Evolutionary conservation across 2,113 vertebrate genomes (phyloP).

Genomic region (Halcyon malimbica): DNA sequence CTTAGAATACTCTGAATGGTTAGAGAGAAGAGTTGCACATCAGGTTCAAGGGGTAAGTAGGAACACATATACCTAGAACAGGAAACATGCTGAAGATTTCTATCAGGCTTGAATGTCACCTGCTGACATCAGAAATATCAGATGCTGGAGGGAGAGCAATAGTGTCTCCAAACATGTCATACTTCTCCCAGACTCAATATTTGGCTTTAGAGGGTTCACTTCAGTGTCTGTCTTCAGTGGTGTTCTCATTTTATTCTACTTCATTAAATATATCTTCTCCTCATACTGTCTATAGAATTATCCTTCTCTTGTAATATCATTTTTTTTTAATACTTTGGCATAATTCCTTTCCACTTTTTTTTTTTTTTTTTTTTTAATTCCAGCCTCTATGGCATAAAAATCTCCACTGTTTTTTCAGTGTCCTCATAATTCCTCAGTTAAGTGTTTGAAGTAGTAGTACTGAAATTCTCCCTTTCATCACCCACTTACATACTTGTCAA

Average conservation of each 20-base stretch:
- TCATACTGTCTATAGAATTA: background rate
- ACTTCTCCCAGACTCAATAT: background rate
- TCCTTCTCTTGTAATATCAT: background rate
- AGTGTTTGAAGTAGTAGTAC: background rate
- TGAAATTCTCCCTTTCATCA: background rate
- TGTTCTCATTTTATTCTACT: background rate
- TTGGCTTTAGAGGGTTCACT: background rate
- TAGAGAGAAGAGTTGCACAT: background rate
- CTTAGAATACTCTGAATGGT: background rate
- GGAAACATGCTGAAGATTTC: background rate
- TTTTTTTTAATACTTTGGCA: background rate
- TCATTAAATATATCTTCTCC: background rate
- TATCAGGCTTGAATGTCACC: background rate
- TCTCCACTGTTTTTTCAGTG: background rate
- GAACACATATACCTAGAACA: background rate
- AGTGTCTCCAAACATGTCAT: rapidly evolving
- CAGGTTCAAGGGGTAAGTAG: background rate
- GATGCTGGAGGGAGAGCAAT: background rate
- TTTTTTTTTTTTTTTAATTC: background rate
- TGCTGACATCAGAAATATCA: background rate
- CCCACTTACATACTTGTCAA: background rate
- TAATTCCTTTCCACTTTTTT: rapidly evolving
- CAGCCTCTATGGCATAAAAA: background rate
- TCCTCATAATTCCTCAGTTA: background rate
- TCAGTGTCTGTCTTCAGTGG: background rate